Evolutionary conservation across 2,888 invertebrate species (phyloP), one percentile per base, ranked within the genome.

Genomic region (Lampropteryx suffumata): DNA sequence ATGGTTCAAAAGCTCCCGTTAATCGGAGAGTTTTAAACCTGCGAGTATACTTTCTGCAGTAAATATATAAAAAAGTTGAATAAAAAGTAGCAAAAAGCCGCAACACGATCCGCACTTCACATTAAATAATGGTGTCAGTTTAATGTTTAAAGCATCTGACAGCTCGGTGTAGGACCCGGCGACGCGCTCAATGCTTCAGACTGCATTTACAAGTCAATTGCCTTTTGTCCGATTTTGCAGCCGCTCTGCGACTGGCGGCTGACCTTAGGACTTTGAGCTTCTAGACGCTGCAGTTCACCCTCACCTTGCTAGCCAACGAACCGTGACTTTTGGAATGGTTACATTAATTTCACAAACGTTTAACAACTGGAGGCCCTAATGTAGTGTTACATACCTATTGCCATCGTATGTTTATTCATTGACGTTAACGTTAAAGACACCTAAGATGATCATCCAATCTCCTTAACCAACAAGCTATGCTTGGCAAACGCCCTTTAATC

Each of bases 131-230:
- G 39, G 39, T 44, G 44, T 44, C 44, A 45, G 42, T 40, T 32
- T 17, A 51, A 43, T 44, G 35, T 40, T 28, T 40, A 29, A 49
- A 30, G 34, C 10, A 43, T 30, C 24, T 44, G 44, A 48, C 39
- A 44, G 30, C 44, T 33, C 40, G 32, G 44, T 12, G 30, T 32
- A 40, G 34, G 40, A 35, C 21, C 50, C 9, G 35, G 39, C 39
- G 35, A 43, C 39, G 52, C 42, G 35, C 33, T 36, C 44, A 40
- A 39, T 40, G 41, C 48, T 40, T 45, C 48, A 44, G 44, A 36
- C 48, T 48, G 48, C 53, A 53, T 53, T 53, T 53, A 48, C 57
- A 52, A 57, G 59, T 55, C 55, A 55, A 59, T 57, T 59, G 35
- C 39, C 47, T 50, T 55, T 53, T 56, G 50, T 50, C 37, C 50